Base-by-base conservation (phyloP, 1,140 invertebrate species). In the Bombyx mandarina region DNA sequence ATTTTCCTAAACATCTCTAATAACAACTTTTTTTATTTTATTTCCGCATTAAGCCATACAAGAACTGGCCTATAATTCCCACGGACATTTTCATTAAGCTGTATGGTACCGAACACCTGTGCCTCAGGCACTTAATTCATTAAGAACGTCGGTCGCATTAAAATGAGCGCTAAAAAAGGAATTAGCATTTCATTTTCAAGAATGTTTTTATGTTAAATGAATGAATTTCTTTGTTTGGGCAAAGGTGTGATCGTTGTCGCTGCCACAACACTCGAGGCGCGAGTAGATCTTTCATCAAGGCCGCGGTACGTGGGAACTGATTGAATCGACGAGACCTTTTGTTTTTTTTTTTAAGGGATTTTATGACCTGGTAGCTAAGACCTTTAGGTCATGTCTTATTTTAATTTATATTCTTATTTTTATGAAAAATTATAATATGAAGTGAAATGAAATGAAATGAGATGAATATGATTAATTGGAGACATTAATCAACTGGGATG, bases 181-280 rank as follows among this genome's bases (percentile, higher is more conserved):
- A 54, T 44, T 10, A 12, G n/a, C 43, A 54, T 42, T 12, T 43
- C 43, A 43, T 35, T 35, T 35, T 54, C 53, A 45, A 43, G 48
- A 44, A 51, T 61, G 52, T 66, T 61, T 56, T 46, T 47, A 58
- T 56, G 56, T 57, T 53, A 71, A 67, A 67, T 35, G 26, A 35
- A 35, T 35, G 26, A 35, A 5, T 35, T 35, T 35, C 26, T 35
- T 35, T 35, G 26, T 35, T 35, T 35, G 4, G 26, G 26, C 26
- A 35, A 49, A 79, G 78, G 79, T 73, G 77, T 73, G 75, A 82
- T 74, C 75, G 66, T 78, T 65, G 74, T 75, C 79, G 74, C 79
- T 66, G 65, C 61, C 53, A 67, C 57, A 65, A 67, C 71, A 73
- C 73, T 66, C 58, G 43, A 57, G 58, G 44, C 63, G 57, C 53